Percentiles rank a stretch among this genome's conserved stretches.
Conservation (phyloP, 2,113 vertebrate genomes). For the Menidia beryllina region DNA sequence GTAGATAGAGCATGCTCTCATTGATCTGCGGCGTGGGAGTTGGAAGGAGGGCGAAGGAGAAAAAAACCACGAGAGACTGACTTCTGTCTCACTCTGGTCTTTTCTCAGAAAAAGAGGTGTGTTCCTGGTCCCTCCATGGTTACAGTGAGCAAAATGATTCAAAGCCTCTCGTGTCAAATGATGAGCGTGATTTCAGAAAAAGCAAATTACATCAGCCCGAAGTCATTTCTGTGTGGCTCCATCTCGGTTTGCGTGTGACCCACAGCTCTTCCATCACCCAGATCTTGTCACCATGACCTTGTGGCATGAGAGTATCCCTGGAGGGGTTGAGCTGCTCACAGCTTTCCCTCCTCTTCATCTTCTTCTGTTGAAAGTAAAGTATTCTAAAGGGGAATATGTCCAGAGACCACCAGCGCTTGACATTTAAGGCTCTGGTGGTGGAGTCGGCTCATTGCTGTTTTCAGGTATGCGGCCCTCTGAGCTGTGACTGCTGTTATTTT, state of each 20-base stretch:
- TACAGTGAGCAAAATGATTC: background rate
- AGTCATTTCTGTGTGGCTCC: background rate
- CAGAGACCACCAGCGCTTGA: constrained; percentile 16
- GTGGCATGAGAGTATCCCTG: constrained; percentile 4
- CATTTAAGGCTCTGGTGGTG: constrained; percentile 29
- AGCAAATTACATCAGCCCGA: background rate
- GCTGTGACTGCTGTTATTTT: constrained; percentile 49
- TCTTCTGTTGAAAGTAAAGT: background rate
- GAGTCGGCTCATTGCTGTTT: constrained; percentile 9
- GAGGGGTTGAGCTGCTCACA: constrained; percentile 20
- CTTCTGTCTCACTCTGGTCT: background rate
- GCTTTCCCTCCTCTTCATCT: background rate
- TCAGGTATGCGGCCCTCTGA: constrained; percentile 28
- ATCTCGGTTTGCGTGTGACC: constrained; percentile 24
- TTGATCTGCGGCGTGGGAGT: background rate
- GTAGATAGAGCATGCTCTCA: background rate
- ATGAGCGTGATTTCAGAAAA: background rate
- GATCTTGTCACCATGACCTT: constrained; percentile 45
- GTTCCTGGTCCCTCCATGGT: background rate
- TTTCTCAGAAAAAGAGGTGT: constrained; percentile 18
- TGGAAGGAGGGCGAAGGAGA: background rate
- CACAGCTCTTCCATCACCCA: constrained; percentile 2
- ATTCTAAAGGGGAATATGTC: constrained; percentile 3
- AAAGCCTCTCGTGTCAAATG: background rate
- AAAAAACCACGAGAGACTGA: constrained; percentile 2